A percentile compares a stretch with the other conserved stretches of the same genome.
These are phyloP conservation scores for Papilio aristodemus DNA, from an alignment of 1,140 invertebrate genomes.

Conservation along the genomic window DNA sequence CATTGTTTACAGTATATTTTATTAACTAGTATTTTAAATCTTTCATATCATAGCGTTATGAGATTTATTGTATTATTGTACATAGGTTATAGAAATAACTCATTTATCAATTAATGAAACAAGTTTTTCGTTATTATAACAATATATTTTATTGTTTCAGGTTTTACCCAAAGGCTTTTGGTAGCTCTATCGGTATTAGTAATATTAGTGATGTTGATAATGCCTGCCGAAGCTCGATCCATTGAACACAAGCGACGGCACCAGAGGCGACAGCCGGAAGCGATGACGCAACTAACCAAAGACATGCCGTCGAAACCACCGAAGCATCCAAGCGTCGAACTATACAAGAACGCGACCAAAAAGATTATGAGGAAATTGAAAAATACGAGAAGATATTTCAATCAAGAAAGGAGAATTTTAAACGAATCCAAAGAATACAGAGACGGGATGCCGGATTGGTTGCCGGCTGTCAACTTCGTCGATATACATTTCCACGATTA, in stretches of 20 bases:
- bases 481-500: slow-evolving; percentile 67
- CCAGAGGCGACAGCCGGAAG: slow-evolving; percentile 52
- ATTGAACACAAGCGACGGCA: slow-evolving; percentile 58
- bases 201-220: slow-evolving; percentile 68
- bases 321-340: slow-evolving; percentile 54
- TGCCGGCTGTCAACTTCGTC: slow-evolving; percentile 72
- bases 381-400: slow-evolving; percentile 65
- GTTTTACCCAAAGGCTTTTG: slow-evolving; percentile 76
- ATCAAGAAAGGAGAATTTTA: slow-evolving; percentile 54
- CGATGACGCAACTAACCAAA: slow-evolving; percentile 57
- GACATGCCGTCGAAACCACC: slow-evolving; percentile 49
- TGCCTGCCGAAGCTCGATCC: slow-evolving; percentile 56
- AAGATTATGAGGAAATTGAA: slow-evolving; percentile 66
- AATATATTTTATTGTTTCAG: slow-evolving; percentile 59
- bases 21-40: not conserved
- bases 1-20: not conserved
- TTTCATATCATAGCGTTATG: not conserved
- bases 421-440: slow-evolving; percentile 64
- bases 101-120: not conserved
- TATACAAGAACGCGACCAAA: slow-evolving; percentile 59
- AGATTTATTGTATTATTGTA: too few species aligned
- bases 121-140: not conserved
- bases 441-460: slow-evolving; percentile 66
- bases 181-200: slow-evolving; percentile 69
- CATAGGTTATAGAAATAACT: not conserved